Percentiles rank a stretch among this genome's conserved stretches.
phyloP scores from a whole-genome alignment of 1,140 invertebrate species.

The Magallana ariakensis region DNA sequence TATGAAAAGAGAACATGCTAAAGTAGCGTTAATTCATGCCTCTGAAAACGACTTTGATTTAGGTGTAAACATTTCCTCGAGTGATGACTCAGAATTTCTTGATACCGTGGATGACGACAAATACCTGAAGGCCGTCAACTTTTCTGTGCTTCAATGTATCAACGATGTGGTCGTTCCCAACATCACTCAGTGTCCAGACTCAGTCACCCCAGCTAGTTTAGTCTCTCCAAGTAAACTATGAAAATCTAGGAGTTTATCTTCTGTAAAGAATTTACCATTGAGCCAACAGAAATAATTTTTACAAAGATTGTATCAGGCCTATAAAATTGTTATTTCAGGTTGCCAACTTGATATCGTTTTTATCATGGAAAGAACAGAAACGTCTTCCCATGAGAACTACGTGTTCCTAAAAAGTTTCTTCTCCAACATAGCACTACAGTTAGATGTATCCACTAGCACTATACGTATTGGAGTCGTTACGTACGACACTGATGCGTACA shows the following conservation, averaged over 20 bases:
- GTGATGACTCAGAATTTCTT: background rate
- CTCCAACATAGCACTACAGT: background rate
- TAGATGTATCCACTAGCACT: background rate
- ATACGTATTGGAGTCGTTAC: background rate
- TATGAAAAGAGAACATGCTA: too few relatives aligned
- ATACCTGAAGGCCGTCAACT: slow-evolving; percentile 1
- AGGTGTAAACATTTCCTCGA: background rate
- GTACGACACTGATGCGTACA: background rate
- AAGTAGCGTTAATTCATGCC: too few relatives aligned
- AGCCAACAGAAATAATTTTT: background rate
- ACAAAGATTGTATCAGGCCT: background rate
- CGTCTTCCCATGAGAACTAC: background rate
- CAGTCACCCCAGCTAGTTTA: background rate
- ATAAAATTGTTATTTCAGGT: background rate
- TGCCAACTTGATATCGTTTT: slow-evolving; percentile 13
- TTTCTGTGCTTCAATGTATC: background rate
- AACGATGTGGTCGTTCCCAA: background rate
- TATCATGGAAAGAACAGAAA: background rate
- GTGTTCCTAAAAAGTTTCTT: slow-evolving; percentile 4
- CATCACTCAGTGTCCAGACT: background rate
- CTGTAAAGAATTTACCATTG: background rate
- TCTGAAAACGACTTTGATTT: background rate
- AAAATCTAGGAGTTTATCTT: background rate
- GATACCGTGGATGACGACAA: background rate
- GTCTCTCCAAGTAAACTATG: background rate